Percentiles rank a stretch among this genome's conserved stretches.
Conservation (phyloP, 37 sponge, comb jelly and placozoan species). For the Sycon ciliatum region DNA sequence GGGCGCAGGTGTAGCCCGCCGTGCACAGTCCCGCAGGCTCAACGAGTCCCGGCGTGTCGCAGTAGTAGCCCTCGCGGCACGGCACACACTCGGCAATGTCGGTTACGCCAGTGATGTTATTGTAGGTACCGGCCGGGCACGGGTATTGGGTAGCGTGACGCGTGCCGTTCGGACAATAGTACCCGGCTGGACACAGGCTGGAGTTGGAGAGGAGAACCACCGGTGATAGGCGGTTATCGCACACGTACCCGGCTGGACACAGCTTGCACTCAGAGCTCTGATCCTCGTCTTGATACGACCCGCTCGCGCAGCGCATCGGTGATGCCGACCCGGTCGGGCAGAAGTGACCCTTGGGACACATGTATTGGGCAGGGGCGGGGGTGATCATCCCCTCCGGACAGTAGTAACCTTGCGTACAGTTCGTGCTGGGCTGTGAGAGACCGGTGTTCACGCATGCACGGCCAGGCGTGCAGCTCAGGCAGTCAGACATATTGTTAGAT, state of each 20-base stretch:
- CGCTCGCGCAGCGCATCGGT: conserved; percentile 17
- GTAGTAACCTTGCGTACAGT: not conserved
- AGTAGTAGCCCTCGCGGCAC: conserved; percentile 29
- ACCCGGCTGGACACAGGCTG: conserved; percentile 23
- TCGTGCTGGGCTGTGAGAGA: no score
- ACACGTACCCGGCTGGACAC: conserved; percentile 26
- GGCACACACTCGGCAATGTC: conserved; percentile 2
- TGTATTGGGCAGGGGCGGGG: not conserved
- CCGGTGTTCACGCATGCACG: conserved; percentile 2
- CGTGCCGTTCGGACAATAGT: conserved; percentile 27
- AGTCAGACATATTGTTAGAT: conserved; percentile 5
- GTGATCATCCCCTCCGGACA: not conserved
- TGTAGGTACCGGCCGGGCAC: conserved; percentile 32
- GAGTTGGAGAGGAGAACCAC: not conserved
- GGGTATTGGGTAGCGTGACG: conserved; percentile 17
- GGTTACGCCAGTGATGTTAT: not conserved
- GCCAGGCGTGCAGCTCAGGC: conserved; percentile 30
- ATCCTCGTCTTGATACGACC: conserved; percentile 26
- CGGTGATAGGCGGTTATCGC: conserved; percentile 22
- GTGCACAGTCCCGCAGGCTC: conserved; percentile 17
- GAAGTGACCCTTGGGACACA: conserved; percentile 21
- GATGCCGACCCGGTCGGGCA: conserved; percentile 19
- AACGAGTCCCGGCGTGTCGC: conserved; percentile 17
- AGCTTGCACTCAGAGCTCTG: conserved; percentile 14
- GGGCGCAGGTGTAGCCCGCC: conserved; percentile 30